These are phyloP conservation scores for Parasteatoda lunata DNA, from an alignment of 2,888 invertebrate genomes.

Conservation along the genomic window DNA sequence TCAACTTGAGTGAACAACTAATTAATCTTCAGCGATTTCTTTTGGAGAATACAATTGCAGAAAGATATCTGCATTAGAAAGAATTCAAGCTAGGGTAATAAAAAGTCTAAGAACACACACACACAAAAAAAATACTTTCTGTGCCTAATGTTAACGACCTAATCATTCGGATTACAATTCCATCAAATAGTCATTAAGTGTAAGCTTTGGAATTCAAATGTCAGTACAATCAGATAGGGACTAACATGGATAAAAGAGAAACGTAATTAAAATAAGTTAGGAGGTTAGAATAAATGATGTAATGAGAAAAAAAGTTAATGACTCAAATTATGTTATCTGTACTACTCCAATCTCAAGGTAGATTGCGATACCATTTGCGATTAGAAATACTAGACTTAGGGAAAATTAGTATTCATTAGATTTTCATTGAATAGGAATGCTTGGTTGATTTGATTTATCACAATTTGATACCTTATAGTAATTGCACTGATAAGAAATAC, in stretches of 20 bases:
- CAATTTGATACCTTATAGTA: no score
- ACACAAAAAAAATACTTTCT: constrained; percentile 34
- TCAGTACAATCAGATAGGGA: constrained; percentile 44
- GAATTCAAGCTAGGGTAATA: constrained; percentile 6
- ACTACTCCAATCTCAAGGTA: constrained; percentile 21
- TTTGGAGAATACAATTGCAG: constrained; percentile 40
- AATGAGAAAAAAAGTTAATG: constrained; percentile 37
- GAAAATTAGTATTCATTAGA: background rate
- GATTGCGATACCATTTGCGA: constrained; percentile 19
- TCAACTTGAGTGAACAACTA: constrained; percentile 21
- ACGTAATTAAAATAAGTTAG: constrained; percentile 53
- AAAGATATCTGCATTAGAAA: constrained; percentile 23
- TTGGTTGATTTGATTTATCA: no score
- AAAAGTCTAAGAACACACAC: constrained; percentile 4
- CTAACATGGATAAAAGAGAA: constrained; percentile 30
- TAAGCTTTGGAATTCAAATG: constrained; percentile 51
- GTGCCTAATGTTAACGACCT: constrained; percentile 50
- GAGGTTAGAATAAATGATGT: background rate
- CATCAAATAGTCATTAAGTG: constrained; percentile 65
- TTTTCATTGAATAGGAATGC: no score
- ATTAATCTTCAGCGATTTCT: constrained; percentile 57
- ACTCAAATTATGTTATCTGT: constrained; percentile 65
- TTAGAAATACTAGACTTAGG: background rate
- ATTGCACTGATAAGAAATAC: no score
- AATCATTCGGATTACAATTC: constrained; percentile 65